Conservation (phyloP, 2,113 vertebrate genomes). For the Boulengerochromis microlepis region DNA sequence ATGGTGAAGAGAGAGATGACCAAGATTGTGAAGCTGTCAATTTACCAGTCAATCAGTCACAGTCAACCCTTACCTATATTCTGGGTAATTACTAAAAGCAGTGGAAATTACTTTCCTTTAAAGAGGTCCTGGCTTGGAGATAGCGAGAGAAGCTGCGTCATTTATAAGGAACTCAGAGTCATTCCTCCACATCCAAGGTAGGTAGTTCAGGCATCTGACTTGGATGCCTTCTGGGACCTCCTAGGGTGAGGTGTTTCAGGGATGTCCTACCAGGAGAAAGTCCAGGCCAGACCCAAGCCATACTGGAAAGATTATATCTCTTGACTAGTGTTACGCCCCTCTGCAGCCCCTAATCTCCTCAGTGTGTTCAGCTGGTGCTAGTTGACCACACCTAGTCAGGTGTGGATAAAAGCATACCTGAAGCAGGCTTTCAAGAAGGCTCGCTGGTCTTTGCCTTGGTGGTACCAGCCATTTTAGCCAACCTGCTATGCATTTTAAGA, state of each 20-base stretch:
- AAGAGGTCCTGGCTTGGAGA: neutral
- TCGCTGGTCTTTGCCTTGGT: neutral
- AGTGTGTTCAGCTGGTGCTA: neutral
- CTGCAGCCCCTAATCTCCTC: neutral
- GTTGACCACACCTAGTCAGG: neutral
- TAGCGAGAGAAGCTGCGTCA: neutral
- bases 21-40: too few relatives aligned
- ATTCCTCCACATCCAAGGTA: neutral
- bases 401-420: neutral
- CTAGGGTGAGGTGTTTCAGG: neutral
- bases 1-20: neutral
- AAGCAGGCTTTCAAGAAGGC: neutral
- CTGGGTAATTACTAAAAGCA: neutral
- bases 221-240: neutral
- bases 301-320: neutral
- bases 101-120: neutral
- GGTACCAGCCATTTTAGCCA: neutral
- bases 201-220: neutral
- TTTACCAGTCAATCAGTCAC: too few relatives aligned
- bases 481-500: neutral
- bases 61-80: neutral
- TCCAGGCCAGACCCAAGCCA: neutral
- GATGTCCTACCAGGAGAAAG: neutral
- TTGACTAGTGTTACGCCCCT: neutral
- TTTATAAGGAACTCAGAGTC: neutral